A percentile compares a stretch with the other conserved stretches of the same genome.
Evolutionary conservation across 1,140 invertebrate genomes (phyloP).

Genomic region (Venturia canescens): DNA sequence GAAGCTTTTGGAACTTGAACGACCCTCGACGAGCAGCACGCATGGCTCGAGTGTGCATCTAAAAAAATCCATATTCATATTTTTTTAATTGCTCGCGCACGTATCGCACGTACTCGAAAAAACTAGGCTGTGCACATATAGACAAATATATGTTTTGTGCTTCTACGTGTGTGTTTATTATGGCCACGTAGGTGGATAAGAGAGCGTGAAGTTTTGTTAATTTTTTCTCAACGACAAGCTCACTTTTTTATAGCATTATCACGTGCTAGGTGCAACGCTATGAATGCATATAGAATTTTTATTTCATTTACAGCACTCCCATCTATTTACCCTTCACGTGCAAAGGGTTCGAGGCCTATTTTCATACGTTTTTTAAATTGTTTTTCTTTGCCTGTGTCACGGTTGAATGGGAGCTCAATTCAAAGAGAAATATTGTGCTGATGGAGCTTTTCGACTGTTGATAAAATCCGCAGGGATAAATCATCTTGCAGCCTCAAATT

Average conservation of each 20-base stretch:
- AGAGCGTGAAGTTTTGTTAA: slow-evolving; percentile 16
- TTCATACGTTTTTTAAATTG: background rate
- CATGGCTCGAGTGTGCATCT: slow-evolving; percentile 2
- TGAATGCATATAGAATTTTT: slow-evolving; percentile 3
- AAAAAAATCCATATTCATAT: slow-evolving; percentile 28
- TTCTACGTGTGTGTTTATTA: background rate
- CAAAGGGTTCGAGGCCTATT: background rate
- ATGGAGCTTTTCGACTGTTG: no score
- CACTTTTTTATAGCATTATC: background rate
- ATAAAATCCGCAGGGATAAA: no score
- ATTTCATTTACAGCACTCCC: background rate
- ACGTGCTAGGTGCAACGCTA: no score
- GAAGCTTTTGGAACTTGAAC: background rate
- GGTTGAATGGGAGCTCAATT: no score
- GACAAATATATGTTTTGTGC: background rate
- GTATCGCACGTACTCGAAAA: slow-evolving; percentile 5
- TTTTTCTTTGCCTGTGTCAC: background rate
- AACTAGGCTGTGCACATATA: background rate
- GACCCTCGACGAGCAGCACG: slow-evolving; percentile 1
- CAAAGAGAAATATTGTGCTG: no score
- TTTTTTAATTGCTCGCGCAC: slow-evolving; percentile 28
- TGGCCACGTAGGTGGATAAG: slow-evolving; percentile 22
- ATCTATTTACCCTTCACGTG: background rate
- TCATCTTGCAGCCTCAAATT: no score
- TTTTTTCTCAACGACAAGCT: background rate